Evolutionary conservation across 2,113 vertebrate species (phyloP).

Genomic region (Pachypanchax playfairii): DNA sequence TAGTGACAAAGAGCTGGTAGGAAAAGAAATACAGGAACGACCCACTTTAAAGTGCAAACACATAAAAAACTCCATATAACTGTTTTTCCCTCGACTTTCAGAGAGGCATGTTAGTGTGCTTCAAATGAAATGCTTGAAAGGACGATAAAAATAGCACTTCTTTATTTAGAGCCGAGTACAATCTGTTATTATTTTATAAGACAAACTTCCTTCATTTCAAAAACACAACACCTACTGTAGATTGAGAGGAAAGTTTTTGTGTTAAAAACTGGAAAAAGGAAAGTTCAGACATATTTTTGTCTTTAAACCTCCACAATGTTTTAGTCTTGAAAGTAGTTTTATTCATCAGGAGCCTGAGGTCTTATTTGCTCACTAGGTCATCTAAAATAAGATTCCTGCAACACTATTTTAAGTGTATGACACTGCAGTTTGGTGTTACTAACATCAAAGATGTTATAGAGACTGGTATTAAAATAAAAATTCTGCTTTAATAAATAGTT

Average conservation of each 20-base stretch:
- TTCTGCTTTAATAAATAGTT: too few relatives aligned
- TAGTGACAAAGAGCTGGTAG: constrained; percentile 34
- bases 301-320: too few relatives aligned
- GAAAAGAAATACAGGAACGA: constrained; percentile 39
- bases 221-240: not conserved
- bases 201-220: constrained; percentile 23
- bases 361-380: too few relatives aligned
- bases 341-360: too few relatives aligned
- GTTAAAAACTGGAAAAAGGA: not conserved
- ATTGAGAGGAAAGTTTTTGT: constrained; percentile 16
- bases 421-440: too few relatives aligned
- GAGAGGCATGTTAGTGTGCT: constrained; percentile 42
- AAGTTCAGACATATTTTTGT: not conserved
- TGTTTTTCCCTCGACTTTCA: constrained; percentile 40
- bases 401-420: too few relatives aligned
- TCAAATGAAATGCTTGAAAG: constrained; percentile 63
- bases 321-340: too few relatives aligned
- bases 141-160: constrained; percentile 59
- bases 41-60: constrained; percentile 62
- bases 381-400: too few relatives aligned
- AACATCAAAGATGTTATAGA: too few relatives aligned
- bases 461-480: too few relatives aligned
- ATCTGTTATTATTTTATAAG: constrained; percentile 69
- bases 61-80: constrained; percentile 60
- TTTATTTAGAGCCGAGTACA: constrained; percentile 51